A percentile compares a stretch with the other conserved stretches of the same genome.
These are phyloP conservation scores for Siphamia tubifer DNA, from an alignment of 2,113 vertebrate species.

Conservation along the genomic window DNA sequence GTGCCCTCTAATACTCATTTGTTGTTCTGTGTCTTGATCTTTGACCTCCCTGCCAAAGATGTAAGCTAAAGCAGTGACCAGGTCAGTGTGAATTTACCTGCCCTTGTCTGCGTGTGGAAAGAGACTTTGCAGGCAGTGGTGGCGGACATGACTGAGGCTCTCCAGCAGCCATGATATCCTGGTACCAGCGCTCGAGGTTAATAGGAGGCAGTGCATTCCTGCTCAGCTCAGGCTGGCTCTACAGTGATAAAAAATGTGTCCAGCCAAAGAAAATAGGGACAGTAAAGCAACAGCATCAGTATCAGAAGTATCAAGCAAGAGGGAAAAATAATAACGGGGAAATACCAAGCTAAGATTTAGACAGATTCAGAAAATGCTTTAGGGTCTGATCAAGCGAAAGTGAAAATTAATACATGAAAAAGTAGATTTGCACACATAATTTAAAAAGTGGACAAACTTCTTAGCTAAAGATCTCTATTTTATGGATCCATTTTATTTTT, in stretches of 20 bases:
- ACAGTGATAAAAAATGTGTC: constrained; percentile 61
- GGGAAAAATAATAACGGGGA: neutral
- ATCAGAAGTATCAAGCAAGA: constrained; percentile 38
- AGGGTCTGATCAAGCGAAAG: too few species aligned
- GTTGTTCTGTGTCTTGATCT: too few species aligned
- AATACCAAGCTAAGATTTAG: neutral
- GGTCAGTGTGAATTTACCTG: constrained; percentile 83
- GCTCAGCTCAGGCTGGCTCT: constrained; percentile 81
- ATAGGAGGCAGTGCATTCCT: constrained; percentile 78
- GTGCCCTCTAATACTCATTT: too few species aligned
- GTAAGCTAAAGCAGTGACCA: neutral
- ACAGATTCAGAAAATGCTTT: neutral
- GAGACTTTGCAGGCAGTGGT: constrained; percentile 90
- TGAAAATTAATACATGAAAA: too few species aligned
- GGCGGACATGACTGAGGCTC: constrained; percentile 85
- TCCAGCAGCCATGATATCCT: constrained; percentile 84
- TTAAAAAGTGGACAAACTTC: too few species aligned
- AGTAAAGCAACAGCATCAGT: constrained; percentile 37
- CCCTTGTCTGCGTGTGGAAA: constrained; percentile 82
- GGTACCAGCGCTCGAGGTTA: constrained; percentile 85
- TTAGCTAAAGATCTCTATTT: too few species aligned
- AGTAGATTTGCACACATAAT: too few species aligned
- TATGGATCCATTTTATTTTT: too few species aligned
- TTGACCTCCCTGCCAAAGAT: too few species aligned
- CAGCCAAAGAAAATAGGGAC: constrained; percentile 35